Base-by-base conservation (phyloP, 2,888 invertebrate genomes). In the Dolichopus griseipennis region DNA sequence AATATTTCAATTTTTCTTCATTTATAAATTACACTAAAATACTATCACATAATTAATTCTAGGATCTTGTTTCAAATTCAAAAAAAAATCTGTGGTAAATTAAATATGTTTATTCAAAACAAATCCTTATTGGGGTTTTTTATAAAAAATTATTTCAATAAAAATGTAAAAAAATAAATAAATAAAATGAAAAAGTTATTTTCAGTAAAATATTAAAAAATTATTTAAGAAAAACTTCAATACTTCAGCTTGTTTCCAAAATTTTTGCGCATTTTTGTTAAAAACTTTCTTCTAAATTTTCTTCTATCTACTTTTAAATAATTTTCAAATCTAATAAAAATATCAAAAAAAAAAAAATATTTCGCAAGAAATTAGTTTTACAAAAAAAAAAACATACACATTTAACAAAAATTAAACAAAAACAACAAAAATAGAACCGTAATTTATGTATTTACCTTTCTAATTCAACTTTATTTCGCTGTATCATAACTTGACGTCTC, bases 381-480 rank as follows among this genome's bases (percentile, higher is more conserved):
- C 64, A 66, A 71, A 71, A 73, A 67, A 70, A 70, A 70, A 64
- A 41, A 66, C 70, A 68, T 71, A 68, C 37, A 33, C 68, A 69
- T 71, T 73, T 72, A 71, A 70, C 27, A 27, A 27, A 27, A 27
- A 27, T 27, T 27, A 27, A 27, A 12, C 20, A 9, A 22, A 65
- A 65, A 37, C 27, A 27, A 27, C 27, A 27, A 27, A 27, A 27
- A 27, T 4, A 27, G 27, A 33, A 37, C 65, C 81, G 37, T 64
- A 61, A 27, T 63, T 65, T 65, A 64, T 76, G 33, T 69, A 68
- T 75, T 84, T 87, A 90, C 90, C 90, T 90, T 86, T 91, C 90
- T 82, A 90, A 89, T 83, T 90, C 90, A 77, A 89, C 90, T 83
- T 90, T 91, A 83, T 88, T 87, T 78, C 90, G 85, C 83, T 90